These are phyloP conservation scores for Agriopis leucophaearia DNA, from an alignment of 2,888 invertebrate species.

Conservation along the genomic window DNA sequence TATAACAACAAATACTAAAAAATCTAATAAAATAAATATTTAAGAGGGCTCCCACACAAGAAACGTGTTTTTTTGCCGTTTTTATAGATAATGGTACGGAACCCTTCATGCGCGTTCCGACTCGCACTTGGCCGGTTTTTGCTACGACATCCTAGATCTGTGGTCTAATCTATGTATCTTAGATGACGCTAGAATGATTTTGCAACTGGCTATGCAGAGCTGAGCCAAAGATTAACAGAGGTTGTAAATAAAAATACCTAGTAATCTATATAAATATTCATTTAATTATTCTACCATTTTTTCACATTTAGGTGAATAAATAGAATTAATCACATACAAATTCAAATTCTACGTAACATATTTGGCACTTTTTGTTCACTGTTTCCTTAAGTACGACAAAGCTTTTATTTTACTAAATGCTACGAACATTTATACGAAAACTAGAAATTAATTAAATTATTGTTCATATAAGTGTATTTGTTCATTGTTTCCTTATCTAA, in stretches of 20 bases:
- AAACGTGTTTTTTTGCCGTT: too few species aligned
- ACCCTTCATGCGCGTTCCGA: too few species aligned
- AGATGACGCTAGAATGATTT: too few species aligned
- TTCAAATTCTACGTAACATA: constrained; percentile 26
- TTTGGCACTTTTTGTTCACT: constrained; percentile 49
- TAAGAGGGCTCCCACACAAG: too few species aligned
- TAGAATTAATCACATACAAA: constrained; percentile 31
- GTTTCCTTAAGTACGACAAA: constrained; percentile 36
- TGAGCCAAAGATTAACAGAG: too few species aligned
- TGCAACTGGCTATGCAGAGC: too few species aligned
- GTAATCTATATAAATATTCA: constrained; percentile 18
- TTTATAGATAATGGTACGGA: too few species aligned
- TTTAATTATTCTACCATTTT: constrained; percentile 28
- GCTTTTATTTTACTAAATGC: constrained; percentile 46
- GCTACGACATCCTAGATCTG: too few species aligned
- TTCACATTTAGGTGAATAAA: constrained; percentile 28
- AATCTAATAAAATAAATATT: too few species aligned
- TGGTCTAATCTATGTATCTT: too few species aligned
- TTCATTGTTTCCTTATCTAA: background rate
- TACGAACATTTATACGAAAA: constrained; percentile 12
- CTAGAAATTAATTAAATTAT: constrained; percentile 3
- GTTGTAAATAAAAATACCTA: background rate
- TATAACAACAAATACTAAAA: too few species aligned
- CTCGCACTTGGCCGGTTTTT: too few species aligned
- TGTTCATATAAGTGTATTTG: constrained; percentile 26